Conservation (phyloP, 2,888 invertebrate species). For the Gordius sp. region DNA sequence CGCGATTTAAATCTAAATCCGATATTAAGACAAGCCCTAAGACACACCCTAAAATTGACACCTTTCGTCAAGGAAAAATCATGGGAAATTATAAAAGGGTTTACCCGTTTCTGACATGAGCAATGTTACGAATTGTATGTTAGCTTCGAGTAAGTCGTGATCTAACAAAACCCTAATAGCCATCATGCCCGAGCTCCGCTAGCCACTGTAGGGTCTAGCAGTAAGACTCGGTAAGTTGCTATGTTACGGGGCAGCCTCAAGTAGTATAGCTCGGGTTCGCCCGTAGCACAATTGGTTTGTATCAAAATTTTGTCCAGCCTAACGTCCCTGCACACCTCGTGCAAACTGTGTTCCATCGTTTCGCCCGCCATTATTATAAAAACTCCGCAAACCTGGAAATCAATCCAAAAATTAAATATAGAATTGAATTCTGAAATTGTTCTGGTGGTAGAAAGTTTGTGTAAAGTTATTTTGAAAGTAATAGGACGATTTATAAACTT, state of each 20-base stretch:
- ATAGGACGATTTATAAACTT: too few species aligned
- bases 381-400: constrained; percentile 56
- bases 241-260: constrained; percentile 83
- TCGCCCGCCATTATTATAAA: constrained; percentile 90
- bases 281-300: constrained; percentile 77
- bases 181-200: constrained; percentile 81
- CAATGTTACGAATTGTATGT: constrained; percentile 43
- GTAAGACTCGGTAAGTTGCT: constrained; percentile 66
- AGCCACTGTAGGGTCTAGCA: constrained; percentile 86
- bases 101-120: constrained; percentile 57
- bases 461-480: too few species aligned
- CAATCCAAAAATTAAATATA: constrained; percentile 14
- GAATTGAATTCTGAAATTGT: not conserved
- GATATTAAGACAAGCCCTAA: too few species aligned
- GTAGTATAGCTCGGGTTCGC: constrained; percentile 93
- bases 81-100: too few species aligned
- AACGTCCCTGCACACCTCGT: constrained; percentile 87
- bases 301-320: constrained; percentile 94
- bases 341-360: constrained; percentile 94
- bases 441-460: too few species aligned
- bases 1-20: too few species aligned
- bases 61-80: too few species aligned
- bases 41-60: too few species aligned
- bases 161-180: constrained; percentile 82
- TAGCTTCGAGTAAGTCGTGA: constrained; percentile 78